phyloP scores from a whole-genome alignment of 2,888 invertebrate genomes.

The Phanerotoma sp. region DNA sequence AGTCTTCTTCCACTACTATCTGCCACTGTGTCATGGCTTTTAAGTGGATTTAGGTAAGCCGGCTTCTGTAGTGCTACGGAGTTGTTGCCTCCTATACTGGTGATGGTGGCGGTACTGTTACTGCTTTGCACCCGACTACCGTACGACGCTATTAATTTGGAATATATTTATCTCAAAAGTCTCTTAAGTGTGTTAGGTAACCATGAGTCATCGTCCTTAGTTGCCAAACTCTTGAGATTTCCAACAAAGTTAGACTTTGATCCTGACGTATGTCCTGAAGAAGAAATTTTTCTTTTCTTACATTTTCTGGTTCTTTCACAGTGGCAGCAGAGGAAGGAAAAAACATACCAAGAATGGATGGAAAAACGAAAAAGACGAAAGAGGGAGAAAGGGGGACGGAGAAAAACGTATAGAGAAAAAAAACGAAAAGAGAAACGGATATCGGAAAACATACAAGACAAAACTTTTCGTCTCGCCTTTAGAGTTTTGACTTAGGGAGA shows the following conservation, averaged over 20 bases:
- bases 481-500: background rate
- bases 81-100: too few species aligned
- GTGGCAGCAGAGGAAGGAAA: too few species aligned
- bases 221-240: constrained; percentile 3
- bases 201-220: constrained; percentile 1
- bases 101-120: too few species aligned
- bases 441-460: background rate
- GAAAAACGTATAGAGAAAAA: background rate
- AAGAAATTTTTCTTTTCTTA: constrained; percentile 12
- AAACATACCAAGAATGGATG: too few species aligned
- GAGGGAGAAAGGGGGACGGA: constrained; percentile 1
- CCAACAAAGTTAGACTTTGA: constrained; percentile 1
- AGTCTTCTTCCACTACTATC: constrained; percentile 7
- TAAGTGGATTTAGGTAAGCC: constrained; percentile 21
- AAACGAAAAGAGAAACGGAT: constrained; percentile 2
- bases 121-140: constrained; percentile 16
- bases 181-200: background rate
- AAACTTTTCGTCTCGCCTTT: background rate
- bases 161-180: constrained; percentile 17
- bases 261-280: constrained; percentile 1
- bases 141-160: constrained; percentile 20
- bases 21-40: background rate
- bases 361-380: background rate
- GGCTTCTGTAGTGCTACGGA: constrained; percentile 3
- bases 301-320: background rate